Base-by-base conservation (phyloP, 2,113 vertebrate species). In the Todiramphus saurophagus region DNA sequence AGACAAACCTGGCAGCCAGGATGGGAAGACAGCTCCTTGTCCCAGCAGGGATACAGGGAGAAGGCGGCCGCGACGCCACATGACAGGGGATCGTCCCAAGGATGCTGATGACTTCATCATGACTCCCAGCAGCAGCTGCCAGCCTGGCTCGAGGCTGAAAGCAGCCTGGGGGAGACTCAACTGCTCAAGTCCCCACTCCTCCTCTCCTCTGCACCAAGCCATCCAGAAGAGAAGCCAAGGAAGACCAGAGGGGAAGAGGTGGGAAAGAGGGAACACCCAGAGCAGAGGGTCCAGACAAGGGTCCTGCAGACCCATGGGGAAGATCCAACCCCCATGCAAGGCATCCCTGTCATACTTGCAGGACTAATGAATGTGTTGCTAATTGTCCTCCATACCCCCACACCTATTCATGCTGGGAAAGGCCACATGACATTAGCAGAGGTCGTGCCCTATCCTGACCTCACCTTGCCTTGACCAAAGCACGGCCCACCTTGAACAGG, bases 141-240 rank as follows among this genome's bases (percentile, higher is more conserved):
- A 85, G 48, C 23, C 79, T 60, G 30, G 39, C 39, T 69, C 7
- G 1, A 60, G 31, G 35, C 75, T 75, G 43, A 79, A 27, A 72
- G 58, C 68, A 76, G 51, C 59, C 60, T 7, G 13, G 15, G 39
- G 21, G 17, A 83, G 13, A 63, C 28, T 12, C 24, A 62, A 30
- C 6, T 6, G 1, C 64, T 35, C 23, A 39, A 3, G 0, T 17
- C 60, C 41, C n/a, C 16, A 2, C 16, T 55, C 63, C 16, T 86
- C 24, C 58, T 53, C 39, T 64, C 43, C 50, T 78, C 83, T 27
- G 28, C 50, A 69, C 24, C 59, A 31, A 48, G 41, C n/a, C 68
- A 73, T 2, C 1, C 1, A 0, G 69, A 70, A 91, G 15, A 46
- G 24, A 39, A 86, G 53, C 50, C 51, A 41, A 83, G 55, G 37